Evolutionary conservation across 2,888 invertebrate genomes (phyloP).

Genomic region (Erebia aethiops): DNA sequence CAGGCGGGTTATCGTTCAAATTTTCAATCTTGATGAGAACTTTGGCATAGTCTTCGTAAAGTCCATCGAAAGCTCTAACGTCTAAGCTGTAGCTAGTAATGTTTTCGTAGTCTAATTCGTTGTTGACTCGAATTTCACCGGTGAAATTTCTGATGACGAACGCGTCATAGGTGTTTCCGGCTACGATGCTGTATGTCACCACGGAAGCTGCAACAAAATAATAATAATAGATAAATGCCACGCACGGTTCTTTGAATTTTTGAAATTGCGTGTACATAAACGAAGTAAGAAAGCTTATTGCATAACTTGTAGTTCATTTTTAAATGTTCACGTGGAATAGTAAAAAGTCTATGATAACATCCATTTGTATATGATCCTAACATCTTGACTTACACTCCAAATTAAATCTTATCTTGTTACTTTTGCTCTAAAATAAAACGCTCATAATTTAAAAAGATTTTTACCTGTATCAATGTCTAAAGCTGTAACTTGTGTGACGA

Average conservation of each 20-base stretch:
- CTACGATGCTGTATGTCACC: conserved; percentile 93
- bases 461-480: conserved; percentile 92
- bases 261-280: neutral
- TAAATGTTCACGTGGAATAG: too few species aligned
- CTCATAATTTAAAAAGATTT: conserved; percentile 1
- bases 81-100: conserved; percentile 93
- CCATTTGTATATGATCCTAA: too few species aligned
- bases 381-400: too few species aligned
- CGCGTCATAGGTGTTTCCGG: conserved; percentile 93
- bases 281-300: neutral
- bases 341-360: too few species aligned
- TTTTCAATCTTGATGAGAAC: conserved; percentile 94
- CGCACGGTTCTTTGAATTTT: neutral
- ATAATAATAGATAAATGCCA: neutral
- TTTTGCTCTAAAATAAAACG: neutral
- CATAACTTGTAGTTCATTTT: too few species aligned
- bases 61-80: conserved; percentile 92
- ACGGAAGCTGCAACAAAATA: conserved; percentile 85
- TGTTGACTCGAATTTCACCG: conserved; percentile 92
- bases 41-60: conserved; percentile 90
- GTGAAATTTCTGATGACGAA: conserved; percentile 93
- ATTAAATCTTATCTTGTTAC: too few species aligned
- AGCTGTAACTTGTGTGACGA: conserved; percentile 94
- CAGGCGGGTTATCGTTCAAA: conserved; percentile 96
- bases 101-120: conserved; percentile 91